Conservation (phyloP, 2,888 invertebrate species). For the Agonopterix subpropinquella region DNA sequence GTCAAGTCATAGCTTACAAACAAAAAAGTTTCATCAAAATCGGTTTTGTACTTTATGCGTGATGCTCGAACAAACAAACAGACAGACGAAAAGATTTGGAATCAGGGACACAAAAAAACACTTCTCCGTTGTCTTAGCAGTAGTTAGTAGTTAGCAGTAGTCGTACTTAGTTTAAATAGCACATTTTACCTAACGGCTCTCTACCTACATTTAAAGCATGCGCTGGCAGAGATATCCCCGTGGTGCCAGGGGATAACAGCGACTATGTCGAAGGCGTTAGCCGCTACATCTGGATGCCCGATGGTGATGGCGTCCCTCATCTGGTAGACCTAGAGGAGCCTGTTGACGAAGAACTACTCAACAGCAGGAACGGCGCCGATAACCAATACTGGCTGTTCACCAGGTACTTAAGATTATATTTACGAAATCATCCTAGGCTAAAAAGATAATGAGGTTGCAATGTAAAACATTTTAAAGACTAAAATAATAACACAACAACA, state of each 20-base stretch:
- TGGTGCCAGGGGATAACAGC: conserved; percentile 57
- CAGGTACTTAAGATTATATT: conserved; percentile 28
- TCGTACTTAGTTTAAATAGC: too few species aligned
- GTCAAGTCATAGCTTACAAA: too few species aligned
- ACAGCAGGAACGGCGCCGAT: conserved; percentile 42
- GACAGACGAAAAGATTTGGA: too few species aligned
- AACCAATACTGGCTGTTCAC: conserved; percentile 53
- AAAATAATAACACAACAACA: too few species aligned
- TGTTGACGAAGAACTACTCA: conserved; percentile 16
- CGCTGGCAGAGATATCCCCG: conserved; percentile 33
- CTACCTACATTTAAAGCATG: conserved; percentile 27
- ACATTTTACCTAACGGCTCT: too few species aligned
- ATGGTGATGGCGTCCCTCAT: conserved; percentile 41
- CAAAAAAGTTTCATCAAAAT: too few species aligned
- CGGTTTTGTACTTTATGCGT: too few species aligned
- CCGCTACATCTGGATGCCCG: conserved; percentile 62
- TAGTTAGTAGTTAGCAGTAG: too few species aligned
- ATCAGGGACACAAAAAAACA: too few species aligned
- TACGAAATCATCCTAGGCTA: neutral
- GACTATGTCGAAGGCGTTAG: conserved; percentile 59
- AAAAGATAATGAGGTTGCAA: neutral
- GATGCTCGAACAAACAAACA: too few species aligned
- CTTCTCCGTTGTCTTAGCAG: too few species aligned
- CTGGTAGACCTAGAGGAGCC: conserved; percentile 48
- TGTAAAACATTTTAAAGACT: neutral